Evolutionary conservation across 2,888 invertebrate genomes (phyloP).

Genomic region (Dolichomitus sp.): DNA sequence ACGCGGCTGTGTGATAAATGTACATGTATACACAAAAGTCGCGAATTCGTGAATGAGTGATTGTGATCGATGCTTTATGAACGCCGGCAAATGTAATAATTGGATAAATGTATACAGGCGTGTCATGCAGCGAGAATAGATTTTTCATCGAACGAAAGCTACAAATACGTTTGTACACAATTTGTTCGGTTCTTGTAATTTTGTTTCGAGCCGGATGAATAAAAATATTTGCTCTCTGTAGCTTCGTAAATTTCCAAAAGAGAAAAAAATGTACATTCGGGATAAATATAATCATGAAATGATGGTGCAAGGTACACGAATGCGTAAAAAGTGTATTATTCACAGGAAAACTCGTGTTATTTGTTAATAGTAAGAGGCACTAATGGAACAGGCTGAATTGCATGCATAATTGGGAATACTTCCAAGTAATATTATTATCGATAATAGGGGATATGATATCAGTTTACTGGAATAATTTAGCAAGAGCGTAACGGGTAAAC

Average conservation of each 20-base stretch:
- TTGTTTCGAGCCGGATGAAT: conserved; percentile 18
- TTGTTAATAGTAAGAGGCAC: conserved; percentile 21
- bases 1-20: conserved; percentile 75
- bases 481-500: conserved; percentile 23
- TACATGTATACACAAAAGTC: conserved; percentile 59
- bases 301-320: conserved; percentile 27
- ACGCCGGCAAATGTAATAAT: conserved; percentile 54
- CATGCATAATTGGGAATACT: conserved; percentile 29
- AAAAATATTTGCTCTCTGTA: conserved; percentile 15
- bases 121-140: conserved; percentile 53
- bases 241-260: conserved; percentile 3
- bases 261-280: conserved; percentile 21
- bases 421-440: conserved; percentile 2
- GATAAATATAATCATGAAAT: conserved; percentile 33
- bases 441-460: conserved; percentile 2
- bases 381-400: conserved; percentile 16
- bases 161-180: conserved; percentile 12
- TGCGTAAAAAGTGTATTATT: conserved; percentile 23
- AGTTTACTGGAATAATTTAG: not conserved
- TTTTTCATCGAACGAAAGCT: conserved; percentile 65
- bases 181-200: conserved; percentile 6
- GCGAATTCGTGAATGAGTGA: conserved; percentile 56
- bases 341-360: conserved; percentile 1
- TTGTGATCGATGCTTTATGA: conserved; percentile 69
- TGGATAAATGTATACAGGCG: conserved; percentile 49